Conservation (phyloP, 1,140 invertebrate genomes). For the Dufourea novaeangliae region DNA sequence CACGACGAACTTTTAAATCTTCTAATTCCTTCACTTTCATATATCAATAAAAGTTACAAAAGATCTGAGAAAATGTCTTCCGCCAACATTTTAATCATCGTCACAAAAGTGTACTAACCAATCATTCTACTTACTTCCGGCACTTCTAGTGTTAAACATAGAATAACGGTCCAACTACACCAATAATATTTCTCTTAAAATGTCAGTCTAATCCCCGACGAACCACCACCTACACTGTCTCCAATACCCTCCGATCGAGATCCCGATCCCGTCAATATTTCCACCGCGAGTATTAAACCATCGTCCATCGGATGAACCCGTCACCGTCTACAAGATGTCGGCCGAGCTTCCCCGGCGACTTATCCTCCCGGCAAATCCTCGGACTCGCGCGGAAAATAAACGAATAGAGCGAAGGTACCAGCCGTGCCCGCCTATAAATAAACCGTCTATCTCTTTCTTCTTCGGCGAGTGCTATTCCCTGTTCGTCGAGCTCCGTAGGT, state of each 20-base stretch:
- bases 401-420: neutral
- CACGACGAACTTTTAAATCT: too few species aligned
- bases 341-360: neutral
- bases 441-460: too few species aligned
- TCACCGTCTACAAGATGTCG: neutral
- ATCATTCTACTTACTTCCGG: too few species aligned
- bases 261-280: neutral
- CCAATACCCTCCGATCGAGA: too few species aligned
- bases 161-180: too few species aligned
- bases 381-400: slow-evolving; percentile 20
- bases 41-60: too few species aligned
- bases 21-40: too few species aligned
- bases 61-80: too few species aligned
- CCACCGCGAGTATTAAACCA: neutral
- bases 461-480: slow-evolving; percentile 26
- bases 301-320: neutral
- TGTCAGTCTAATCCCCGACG: neutral
- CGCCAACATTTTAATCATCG: too few species aligned
- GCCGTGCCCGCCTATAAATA: slow-evolving; percentile 20
- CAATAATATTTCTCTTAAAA: neutral
- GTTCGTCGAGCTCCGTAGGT: slow-evolving; percentile 1
- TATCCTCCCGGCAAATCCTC: slow-evolving; percentile 6
- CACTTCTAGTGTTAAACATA: too few species aligned
- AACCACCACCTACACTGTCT: neutral
- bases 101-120: too few species aligned